phyloP scores from a whole-genome alignment of 2,888 invertebrate genomes.

The Hedya salicella region DNA sequence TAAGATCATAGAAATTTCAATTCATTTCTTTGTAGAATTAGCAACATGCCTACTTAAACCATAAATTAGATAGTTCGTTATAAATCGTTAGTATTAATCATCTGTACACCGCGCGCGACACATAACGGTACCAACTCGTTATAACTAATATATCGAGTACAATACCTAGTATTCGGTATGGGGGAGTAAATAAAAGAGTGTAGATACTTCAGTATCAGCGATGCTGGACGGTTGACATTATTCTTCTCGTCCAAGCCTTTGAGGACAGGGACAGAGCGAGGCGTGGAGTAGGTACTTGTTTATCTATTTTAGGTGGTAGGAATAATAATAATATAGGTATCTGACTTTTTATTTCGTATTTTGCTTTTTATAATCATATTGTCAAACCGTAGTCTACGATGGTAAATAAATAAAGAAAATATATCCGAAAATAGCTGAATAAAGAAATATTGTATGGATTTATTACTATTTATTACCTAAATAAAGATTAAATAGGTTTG shows the following conservation, averaged over 20 bases:
- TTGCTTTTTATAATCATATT: too few relatives aligned
- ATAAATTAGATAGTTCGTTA: slow-evolving; percentile 39
- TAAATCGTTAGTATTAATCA: slow-evolving; percentile 40
- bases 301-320: too few relatives aligned
- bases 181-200: slow-evolving; percentile 36
- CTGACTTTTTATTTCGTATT: too few relatives aligned
- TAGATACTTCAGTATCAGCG: slow-evolving; percentile 58
- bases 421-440: too few relatives aligned
- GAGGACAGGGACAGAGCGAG: slow-evolving; percentile 20
- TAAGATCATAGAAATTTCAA: too few relatives aligned
- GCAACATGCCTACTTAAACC: slow-evolving; percentile 12
- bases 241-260: slow-evolving; percentile 54
- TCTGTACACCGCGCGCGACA: slow-evolving; percentile 29
- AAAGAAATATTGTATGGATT: too few relatives aligned
- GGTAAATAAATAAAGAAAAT: too few relatives aligned
- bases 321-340: too few relatives aligned
- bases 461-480: too few relatives aligned
- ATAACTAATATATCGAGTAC: slow-evolving; percentile 41
- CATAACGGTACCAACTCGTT: slow-evolving; percentile 36
- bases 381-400: too few relatives aligned
- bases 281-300: slow-evolving; percentile 12
- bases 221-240: slow-evolving; percentile 63
- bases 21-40: too few relatives aligned
- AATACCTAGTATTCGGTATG: slow-evolving; percentile 39
- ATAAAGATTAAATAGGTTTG: too few relatives aligned